These are phyloP conservation scores for Oscheius myriophilus DNA, from an alignment of 2,888 invertebrate genomes.

Conservation along the genomic window DNA sequence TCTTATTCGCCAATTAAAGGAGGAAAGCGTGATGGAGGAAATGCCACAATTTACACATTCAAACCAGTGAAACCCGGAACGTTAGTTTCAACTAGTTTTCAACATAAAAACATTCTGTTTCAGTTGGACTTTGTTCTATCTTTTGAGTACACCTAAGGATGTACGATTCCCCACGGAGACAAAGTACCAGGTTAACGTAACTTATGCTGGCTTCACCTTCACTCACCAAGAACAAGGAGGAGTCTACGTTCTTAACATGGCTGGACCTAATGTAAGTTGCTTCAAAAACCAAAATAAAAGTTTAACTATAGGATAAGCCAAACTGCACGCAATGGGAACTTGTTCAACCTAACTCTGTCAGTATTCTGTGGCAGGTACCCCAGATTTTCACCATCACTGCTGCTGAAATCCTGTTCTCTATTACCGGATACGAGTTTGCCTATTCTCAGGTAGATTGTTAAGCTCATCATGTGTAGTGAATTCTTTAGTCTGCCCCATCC, in stretches of 20 bases:
- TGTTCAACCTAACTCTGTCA: conserved; percentile 62
- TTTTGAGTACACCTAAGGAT: conserved; percentile 54
- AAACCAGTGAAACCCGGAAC: conserved; percentile 65
- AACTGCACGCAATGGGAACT: conserved; percentile 21
- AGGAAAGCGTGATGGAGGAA: background rate
- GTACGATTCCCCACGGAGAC: conserved; percentile 46
- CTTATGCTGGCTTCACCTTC: conserved; percentile 15
- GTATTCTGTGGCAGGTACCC: conserved; percentile 72
- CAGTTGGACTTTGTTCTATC: conserved; percentile 62
- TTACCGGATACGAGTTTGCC: conserved; percentile 73
- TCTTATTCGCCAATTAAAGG: conserved; percentile 20
- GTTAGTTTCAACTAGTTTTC: conserved; percentile 26
- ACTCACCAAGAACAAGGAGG: conserved; percentile 59
- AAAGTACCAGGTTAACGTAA: conserved; percentile 36
- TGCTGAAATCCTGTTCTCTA: conserved; percentile 74
- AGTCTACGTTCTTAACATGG: conserved; percentile 53
- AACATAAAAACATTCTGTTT: background rate
- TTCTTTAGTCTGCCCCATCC: conserved; percentile 80
- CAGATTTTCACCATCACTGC: conserved; percentile 74
- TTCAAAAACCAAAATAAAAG: background rate
- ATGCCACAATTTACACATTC: conserved; percentile 37
- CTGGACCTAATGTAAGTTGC: conserved; percentile 34
- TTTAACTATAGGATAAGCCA: conserved; percentile 22
- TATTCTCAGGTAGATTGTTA: conserved; percentile 57
- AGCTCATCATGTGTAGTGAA: background rate